phyloP scores from a whole-genome alignment of 2,113 vertebrate species.

The Prionailurus bengalensis region DNA sequence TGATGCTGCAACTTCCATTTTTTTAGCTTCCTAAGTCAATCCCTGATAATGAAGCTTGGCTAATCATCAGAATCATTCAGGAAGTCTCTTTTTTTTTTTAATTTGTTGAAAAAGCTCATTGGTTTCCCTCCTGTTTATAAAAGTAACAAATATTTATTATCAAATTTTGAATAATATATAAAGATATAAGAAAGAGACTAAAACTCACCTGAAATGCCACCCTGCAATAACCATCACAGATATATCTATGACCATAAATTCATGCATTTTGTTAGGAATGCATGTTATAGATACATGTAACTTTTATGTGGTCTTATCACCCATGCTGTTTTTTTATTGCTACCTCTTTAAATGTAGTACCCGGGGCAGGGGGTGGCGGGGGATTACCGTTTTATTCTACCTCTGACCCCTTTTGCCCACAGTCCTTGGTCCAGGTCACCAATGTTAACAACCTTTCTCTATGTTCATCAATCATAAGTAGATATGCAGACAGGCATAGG shows the following conservation, averaged over 20 bases:
- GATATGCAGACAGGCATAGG: neutral
- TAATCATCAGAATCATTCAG: neutral
- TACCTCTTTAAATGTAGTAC: neutral
- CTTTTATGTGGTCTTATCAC: neutral
- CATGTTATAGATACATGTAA: neutral
- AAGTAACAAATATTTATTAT: neutral
- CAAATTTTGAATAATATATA: constrained; percentile 6
- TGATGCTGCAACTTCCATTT: neutral
- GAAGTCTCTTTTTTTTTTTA: neutral
- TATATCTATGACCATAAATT: neutral
- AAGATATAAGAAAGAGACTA: constrained; percentile 18
- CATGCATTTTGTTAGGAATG: neutral
- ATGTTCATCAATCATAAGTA: neutral
- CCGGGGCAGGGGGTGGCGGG: neutral
- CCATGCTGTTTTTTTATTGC: neutral
- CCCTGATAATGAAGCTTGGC: neutral
- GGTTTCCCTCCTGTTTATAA: neutral
- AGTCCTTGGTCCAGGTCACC: neutral
- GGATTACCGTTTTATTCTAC: neutral
- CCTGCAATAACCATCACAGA: neutral
- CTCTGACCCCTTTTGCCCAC: neutral
- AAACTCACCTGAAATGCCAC: neutral
- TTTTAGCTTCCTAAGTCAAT: neutral
- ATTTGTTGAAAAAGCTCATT: neutral
- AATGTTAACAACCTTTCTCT: neutral